Evolutionary conservation across 1,140 invertebrate genomes (phyloP).

Genomic region (Nasonia vitripennis): DNA sequence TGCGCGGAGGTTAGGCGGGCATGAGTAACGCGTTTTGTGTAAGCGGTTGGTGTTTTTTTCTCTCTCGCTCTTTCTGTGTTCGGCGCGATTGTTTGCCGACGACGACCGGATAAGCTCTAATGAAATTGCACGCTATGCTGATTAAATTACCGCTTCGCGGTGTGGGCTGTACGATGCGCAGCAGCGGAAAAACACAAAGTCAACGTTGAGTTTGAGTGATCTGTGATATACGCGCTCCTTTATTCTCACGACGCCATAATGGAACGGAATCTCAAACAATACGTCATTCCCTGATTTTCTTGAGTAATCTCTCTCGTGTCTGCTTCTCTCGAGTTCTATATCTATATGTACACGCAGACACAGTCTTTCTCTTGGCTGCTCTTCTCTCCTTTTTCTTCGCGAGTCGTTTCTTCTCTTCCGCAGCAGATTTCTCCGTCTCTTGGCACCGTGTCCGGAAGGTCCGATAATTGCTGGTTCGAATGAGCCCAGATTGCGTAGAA

Average conservation of each 20-base stretch:
- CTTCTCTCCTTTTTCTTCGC: background rate
- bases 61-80: background rate
- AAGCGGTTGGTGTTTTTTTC: background rate
- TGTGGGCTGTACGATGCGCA: background rate
- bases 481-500: constrained; percentile 27
- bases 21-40: background rate
- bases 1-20: background rate
- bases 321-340: background rate
- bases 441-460: background rate
- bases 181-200: no score
- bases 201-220: no score
- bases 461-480: constrained; percentile 30
- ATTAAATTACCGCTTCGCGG: background rate
- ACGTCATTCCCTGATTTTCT: constrained; percentile 55
- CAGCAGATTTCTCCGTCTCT: background rate
- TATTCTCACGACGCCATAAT: background rate
- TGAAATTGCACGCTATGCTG: background rate
- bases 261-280: constrained; percentile 52
- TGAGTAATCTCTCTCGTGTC: background rate
- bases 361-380: background rate
- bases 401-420: no score
- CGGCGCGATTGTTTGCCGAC: background rate
- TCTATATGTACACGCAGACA: background rate
- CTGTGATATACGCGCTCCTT: background rate
- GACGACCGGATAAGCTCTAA: background rate